Conservation (phyloP, 2,888 invertebrate genomes). For the Cheilosia soror region DNA sequence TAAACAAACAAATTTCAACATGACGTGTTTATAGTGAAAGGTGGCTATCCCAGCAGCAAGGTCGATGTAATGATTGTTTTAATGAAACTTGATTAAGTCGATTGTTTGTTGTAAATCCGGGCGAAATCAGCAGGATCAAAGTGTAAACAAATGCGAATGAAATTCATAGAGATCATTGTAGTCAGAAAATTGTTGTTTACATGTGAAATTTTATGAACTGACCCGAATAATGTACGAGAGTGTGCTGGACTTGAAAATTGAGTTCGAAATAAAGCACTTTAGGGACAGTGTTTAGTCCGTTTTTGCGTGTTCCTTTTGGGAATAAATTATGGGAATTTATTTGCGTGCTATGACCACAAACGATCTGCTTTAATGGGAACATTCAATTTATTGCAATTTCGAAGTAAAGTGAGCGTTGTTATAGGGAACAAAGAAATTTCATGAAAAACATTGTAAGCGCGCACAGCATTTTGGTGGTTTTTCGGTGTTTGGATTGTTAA, state of each 20-base stretch:
- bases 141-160: slow-evolving; percentile 36
- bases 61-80: slow-evolving; percentile 57
- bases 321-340: slow-evolving; percentile 22
- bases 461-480: too few species aligned
- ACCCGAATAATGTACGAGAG: slow-evolving; percentile 19
- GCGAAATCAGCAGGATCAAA: slow-evolving; percentile 34
- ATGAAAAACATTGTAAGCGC: not conserved
- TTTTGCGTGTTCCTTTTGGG: not conserved
- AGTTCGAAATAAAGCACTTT: slow-evolving; percentile 32
- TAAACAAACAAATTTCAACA: slow-evolving; percentile 24
- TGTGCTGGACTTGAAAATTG: slow-evolving; percentile 12
- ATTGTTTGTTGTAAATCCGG: slow-evolving; percentile 25
- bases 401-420: not conserved
- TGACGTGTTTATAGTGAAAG: slow-evolving; percentile 2
- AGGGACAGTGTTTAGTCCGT: slow-evolving; percentile 30
- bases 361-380: not conserved
- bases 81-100: slow-evolving; percentile 12
- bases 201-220: slow-evolving; percentile 25
- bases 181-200: slow-evolving; percentile 36
- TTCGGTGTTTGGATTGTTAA: not conserved
- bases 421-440: not conserved
- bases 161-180: slow-evolving; percentile 27
- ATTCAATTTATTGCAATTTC: slow-evolving; percentile 30
- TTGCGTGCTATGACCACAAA: slow-evolving; percentile 35
- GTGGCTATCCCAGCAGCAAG: slow-evolving; percentile 22